Evolutionary conservation across 2,113 vertebrate genomes (phyloP).

Genomic region (Pedionomus torquatus): DNA sequence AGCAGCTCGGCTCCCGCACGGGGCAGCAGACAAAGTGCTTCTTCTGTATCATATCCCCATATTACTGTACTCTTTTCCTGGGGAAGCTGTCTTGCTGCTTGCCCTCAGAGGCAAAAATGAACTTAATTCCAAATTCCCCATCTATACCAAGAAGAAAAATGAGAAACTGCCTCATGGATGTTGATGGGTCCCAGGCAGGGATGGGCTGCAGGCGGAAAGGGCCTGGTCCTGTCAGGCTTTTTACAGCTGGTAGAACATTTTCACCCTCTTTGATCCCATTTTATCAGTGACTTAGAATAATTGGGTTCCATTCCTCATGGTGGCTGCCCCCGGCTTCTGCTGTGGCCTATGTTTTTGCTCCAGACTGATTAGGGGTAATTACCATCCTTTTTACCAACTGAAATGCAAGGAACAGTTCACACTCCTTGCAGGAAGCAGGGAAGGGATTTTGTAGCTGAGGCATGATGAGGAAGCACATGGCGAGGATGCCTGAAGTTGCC

Average conservation of each 20-base stretch:
- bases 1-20: fast-evolving
- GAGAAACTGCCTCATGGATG: not conserved
- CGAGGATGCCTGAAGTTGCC: not conserved
- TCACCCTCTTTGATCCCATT: not conserved
- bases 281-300: constrained; percentile 54
- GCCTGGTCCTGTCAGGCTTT: not conserved
- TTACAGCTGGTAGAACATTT: not conserved
- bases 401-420: constrained; percentile 38
- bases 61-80: not conserved
- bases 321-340: not conserved
- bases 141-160: not conserved
- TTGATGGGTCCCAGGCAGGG: not conserved
- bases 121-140: not conserved
- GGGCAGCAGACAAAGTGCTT: not conserved
- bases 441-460: constrained; percentile 15
- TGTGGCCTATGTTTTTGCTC: constrained; percentile 1
- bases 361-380: constrained; percentile 53
- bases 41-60: not conserved
- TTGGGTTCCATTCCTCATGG: not conserved
- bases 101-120: not conserved
- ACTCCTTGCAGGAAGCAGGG: constrained; percentile 26
- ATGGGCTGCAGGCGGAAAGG: not conserved
- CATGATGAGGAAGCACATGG: constrained; percentile 14
- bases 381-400: constrained; percentile 10
- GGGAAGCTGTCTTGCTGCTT: not conserved